Percentiles rank a stretch among this genome's conserved stretches.
These are phyloP conservation scores for Psylliodes chrysocephalus DNA, from an alignment of 2,888 invertebrate genomes.

Conservation along the genomic window DNA sequence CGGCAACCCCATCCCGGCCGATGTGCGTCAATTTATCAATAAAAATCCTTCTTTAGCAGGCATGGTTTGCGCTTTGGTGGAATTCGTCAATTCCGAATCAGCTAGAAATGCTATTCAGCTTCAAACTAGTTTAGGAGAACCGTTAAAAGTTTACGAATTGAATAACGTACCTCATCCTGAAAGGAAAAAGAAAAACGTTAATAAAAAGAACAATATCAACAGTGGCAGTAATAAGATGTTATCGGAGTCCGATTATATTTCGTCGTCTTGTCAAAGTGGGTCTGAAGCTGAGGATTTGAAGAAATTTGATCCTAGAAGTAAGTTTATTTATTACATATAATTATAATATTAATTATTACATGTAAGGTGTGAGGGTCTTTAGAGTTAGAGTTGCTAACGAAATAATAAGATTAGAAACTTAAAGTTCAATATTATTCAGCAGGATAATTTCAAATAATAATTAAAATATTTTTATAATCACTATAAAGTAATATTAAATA, in stretches of 20 bases:
- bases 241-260: slow-evolving; percentile 59
- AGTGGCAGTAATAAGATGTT: slow-evolving; percentile 67
- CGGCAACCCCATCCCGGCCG: slow-evolving; percentile 90
- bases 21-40: slow-evolving; percentile 89
- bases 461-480: too few species aligned
- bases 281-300: slow-evolving; percentile 67
- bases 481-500: too few species aligned
- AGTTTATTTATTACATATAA: too few species aligned
- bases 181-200: slow-evolving; percentile 76
- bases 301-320: slow-evolving; percentile 61
- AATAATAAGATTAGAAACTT: too few species aligned
- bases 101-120: slow-evolving; percentile 84
- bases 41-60: slow-evolving; percentile 90
- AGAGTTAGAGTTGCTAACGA: too few species aligned
- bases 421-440: too few species aligned
- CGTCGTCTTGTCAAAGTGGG: slow-evolving; percentile 67
- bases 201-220: slow-evolving; percentile 72
- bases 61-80: slow-evolving; percentile 88
- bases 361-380: too few species aligned
- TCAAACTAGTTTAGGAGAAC: slow-evolving; percentile 69
- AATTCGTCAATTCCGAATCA: slow-evolving; percentile 88
- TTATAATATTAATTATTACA: too few species aligned
- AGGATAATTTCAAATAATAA: too few species aligned
- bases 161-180: slow-evolving; percentile 76
- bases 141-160: slow-evolving; percentile 80